Evolutionary conservation across 2,113 vertebrate species (phyloP), one percentile per base, ranked within the genome.

Genomic region (Budorcas taxicolor): DNA sequence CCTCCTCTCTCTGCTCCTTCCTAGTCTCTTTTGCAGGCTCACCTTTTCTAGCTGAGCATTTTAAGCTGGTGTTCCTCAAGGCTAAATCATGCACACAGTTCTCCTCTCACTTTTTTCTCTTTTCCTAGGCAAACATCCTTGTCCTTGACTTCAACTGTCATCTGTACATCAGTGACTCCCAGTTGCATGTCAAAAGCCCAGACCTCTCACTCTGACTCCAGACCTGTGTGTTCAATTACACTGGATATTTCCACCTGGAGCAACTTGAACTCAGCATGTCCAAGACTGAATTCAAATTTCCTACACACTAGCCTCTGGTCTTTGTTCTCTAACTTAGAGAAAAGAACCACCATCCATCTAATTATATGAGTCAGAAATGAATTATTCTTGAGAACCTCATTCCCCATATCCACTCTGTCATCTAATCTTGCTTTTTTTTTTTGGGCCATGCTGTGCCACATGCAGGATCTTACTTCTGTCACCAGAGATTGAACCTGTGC

Each of bases 401-500:
- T 86, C 74, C 85, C 27, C 74, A 10, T 12, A 31, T 17, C 74
- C n/a, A 19, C 23, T 45, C 52, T 33, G 27, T 82, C 31, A 23
- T 71, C 64, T 36, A 71, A 67, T 36, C n/a, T 71, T 71, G 64
- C 64, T 25, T 19, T 67, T 19, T 33, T 62, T 33, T 33, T 21
- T 71, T 21, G 5, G 17, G 64, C 17, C 64, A 71, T 12, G n/a
- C n/a, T 36, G 19, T 36, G 64, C 64, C 64, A 71, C n/a, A 71
- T 36, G 9, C 0, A 2, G n/a, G n/a, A 36, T 23, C n/a, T 71
- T 36, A 36, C n/a, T 36, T 71, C 64, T 21, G 19, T 17, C 9
- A 21, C 64, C 64, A 71, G 64, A 71, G 17, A 71, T 71, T 1
- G 2, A 71, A 71, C n/a, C 64, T 23, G 19, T 71, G 64, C n/a